Evolutionary conservation across 2,888 invertebrate genomes (phyloP), one percentile per base, ranked within the genome.

Genomic region (Limenitis camilla): DNA sequence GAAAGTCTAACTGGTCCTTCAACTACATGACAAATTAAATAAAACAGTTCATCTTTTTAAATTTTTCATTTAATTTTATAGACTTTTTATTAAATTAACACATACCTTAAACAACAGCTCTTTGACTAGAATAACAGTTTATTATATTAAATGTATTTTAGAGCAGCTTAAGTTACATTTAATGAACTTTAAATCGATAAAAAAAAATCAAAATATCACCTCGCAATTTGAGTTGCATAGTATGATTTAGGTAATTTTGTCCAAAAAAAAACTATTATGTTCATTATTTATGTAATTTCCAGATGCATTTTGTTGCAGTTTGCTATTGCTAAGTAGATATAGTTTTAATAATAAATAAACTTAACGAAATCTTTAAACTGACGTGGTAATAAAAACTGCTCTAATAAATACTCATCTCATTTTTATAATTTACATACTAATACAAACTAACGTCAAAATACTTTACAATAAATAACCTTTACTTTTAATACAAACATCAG

Each of bases 101-200:
- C 75, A 72, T 70, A 76, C 63, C 52, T 76, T 74, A 78, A 76
- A 81, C 70, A 79, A 78, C 80, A 81, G 74, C 75, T 76, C 72
- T 68, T 67, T 81, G 83, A 83, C 85, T 85, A 84, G 84, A 82
- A 74, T 79, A 83, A 84, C 83, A 80, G 72, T 78, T 81, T 70
- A 69, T 77, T 74, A 71, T 61, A 59, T 49, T 40, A 57, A 49
- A 60, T 74, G 81, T 75, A 78, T 79, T 76, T 80, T 76, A 71
- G 66, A 78, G 75, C 70, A 68, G 71, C 75, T 76, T 81, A 83
- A n/a, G n/a, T n/a, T n/a, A n/a, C n/a, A n/a, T n/a, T n/a, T n/a
- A n/a, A n/a, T n/a, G n/a, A n/a, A n/a, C n/a, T n/a, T n/a, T n/a
- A n/a, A n/a, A n/a, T n/a, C n/a, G n/a, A n/a, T n/a, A n/a, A n/a